Evolutionary conservation across 2,888 invertebrate species (phyloP), one percentile per base, ranked within the genome.

Genomic region (Drosophila fulvimacula): DNA sequence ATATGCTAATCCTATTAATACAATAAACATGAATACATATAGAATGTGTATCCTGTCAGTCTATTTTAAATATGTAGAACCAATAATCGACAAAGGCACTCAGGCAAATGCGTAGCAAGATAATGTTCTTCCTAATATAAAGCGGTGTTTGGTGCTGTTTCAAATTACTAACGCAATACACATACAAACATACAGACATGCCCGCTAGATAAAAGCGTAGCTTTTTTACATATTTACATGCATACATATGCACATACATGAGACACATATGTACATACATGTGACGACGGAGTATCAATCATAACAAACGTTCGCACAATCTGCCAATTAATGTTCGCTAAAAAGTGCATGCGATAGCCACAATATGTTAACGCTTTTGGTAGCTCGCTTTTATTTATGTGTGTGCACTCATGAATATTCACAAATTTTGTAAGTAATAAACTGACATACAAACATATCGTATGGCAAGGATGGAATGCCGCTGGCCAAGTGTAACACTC

Each of bases 221-320:
- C 11, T n/a, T 1, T 27, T 46, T n/a, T 3, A n/a, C n/a, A 46
- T 27, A 27, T 5, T 0, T 30, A 11, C 13, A 13, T 2, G 30
- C 42, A 44, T 24, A 19, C 32, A 34, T 49, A 13, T 15, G 21
- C 27, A 46, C 2, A 27, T 27, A n/a, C 27, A 30, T 27, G 17
- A 17, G 27, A 30, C 27, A 44, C 9, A 3, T 15, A 5, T 3
- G 15, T n/a, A 0, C 27, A 30, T 11, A 15, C 49, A 51, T 21
- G 36, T 3, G 21, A 21, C 30, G 30, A 7, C 21, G 21, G 3
- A 15, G 3, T 36, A 24, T 10, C 51, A 52, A 52, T 52, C 51
- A 52, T 36, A 52, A 52, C 36, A 36, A 52, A 52, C 36, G 3
- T 21, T 34, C 32, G 19, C 32, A 32, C 32, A 49, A 49, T 49